Evolutionary conservation across 1,140 invertebrate genomes (phyloP).

Genomic region (Tenebrio molitor): DNA sequence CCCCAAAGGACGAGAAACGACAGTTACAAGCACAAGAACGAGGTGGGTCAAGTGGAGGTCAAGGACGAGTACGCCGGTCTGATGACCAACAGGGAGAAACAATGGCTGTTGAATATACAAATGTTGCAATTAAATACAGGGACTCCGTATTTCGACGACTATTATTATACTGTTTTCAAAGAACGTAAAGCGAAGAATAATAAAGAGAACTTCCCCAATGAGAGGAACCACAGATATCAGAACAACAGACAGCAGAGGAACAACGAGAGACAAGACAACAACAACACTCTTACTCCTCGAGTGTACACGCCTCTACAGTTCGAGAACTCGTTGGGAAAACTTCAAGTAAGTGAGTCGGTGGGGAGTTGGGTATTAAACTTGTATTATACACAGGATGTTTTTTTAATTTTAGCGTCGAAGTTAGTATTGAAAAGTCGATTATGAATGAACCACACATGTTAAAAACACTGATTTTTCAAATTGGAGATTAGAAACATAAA

Average conservation of each 20-base stretch:
- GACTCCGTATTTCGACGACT: constrained; percentile 88
- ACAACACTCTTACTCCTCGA: constrained; percentile 69
- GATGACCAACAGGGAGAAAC: constrained; percentile 92
- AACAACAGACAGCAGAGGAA: constrained; percentile 64
- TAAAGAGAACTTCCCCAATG: constrained; percentile 67
- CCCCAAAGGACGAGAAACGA: constrained; percentile 50
- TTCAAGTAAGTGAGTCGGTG: constrained; percentile 71
- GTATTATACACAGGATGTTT: too few relatives aligned
- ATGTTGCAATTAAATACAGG: constrained; percentile 88
- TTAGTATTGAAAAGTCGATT: too few relatives aligned
- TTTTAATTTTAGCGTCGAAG: too few relatives aligned
- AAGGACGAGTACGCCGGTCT: constrained; percentile 88
- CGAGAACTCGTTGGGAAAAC: constrained; percentile 91
- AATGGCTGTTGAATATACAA: constrained; percentile 95
- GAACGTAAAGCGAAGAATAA: constrained; percentile 70
- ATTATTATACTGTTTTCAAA: constrained; percentile 83
- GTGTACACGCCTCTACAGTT: constrained; percentile 86
- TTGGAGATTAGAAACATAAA: too few relatives aligned
- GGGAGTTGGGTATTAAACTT: too few relatives aligned
- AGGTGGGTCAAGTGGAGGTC: constrained; percentile 62
- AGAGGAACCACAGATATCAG: constrained; percentile 57
- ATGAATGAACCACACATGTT: too few relatives aligned
- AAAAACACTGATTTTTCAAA: too few relatives aligned
- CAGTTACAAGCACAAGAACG: constrained; percentile 48
- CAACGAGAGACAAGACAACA: constrained; percentile 69